Percentiles rank a stretch among this genome's conserved stretches.
These are phyloP conservation scores for Eustalomyia histrio DNA, from an alignment of 2,888 invertebrate genomes.

Conservation along the genomic window DNA sequence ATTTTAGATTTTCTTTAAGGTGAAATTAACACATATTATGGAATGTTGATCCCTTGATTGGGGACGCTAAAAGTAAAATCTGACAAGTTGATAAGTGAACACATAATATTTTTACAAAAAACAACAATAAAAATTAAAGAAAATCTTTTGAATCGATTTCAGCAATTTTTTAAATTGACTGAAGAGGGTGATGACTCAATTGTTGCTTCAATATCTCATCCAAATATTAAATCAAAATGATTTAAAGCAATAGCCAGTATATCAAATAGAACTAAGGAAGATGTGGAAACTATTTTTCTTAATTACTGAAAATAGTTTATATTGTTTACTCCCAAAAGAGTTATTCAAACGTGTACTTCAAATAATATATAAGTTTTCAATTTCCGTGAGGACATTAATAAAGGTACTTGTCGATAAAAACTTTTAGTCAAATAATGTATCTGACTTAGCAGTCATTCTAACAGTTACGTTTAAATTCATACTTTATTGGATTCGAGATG, in stretches of 20 bases:
- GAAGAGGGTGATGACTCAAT: not conserved
- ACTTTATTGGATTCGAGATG: too few relatives aligned
- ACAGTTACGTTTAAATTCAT: too few relatives aligned
- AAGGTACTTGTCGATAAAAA: too few relatives aligned
- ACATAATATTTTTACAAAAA: not conserved
- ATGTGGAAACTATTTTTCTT: conserved; percentile 8
- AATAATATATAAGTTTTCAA: too few relatives aligned
- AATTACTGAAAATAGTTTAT: conserved; percentile 1
- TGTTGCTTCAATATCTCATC: conserved; percentile 1
- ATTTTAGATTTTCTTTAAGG: too few relatives aligned
- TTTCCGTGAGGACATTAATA: too few relatives aligned
- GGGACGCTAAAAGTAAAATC: conserved; percentile 9
- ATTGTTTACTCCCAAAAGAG: too few relatives aligned
- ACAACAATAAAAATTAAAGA: not conserved
- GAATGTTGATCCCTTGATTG: conserved; percentile 9
- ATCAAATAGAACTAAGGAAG: not conserved
- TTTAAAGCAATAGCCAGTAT: not conserved
- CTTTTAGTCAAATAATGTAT: too few relatives aligned
- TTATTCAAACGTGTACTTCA: too few relatives aligned
- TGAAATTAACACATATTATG: not conserved
- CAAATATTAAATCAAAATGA: too few relatives aligned
- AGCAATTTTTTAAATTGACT: not conserved
- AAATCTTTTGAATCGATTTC: not conserved
- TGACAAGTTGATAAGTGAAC: not conserved
- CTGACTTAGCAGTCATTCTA: too few relatives aligned